phyloP scores from a whole-genome alignment of 2,797 vertebrate species.

The Aplochiton taeniatus region DNA sequence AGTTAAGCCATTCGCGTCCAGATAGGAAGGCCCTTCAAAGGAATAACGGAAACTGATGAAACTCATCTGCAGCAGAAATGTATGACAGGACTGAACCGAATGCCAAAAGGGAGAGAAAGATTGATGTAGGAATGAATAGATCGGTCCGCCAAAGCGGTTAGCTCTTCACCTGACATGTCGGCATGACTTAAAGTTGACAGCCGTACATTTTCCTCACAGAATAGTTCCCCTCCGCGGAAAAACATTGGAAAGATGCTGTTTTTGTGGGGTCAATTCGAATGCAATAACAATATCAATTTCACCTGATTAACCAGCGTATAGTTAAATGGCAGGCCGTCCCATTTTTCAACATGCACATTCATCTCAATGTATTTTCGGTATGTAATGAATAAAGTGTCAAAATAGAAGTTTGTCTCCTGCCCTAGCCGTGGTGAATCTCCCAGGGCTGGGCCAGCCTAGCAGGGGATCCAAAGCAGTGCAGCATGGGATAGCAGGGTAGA shows the following conservation, averaged over 20 bases:
- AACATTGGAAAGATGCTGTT: constrained; percentile 16
- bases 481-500: constrained; percentile 8
- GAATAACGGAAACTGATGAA: constrained; percentile 61
- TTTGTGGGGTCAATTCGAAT: too few species aligned
- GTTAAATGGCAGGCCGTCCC: too few species aligned
- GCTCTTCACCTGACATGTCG: constrained; percentile 53
- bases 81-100: constrained; percentile 46
- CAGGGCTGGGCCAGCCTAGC: background rate
- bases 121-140: constrained; percentile 65
- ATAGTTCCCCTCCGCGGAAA: constrained; percentile 22
- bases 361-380: too few species aligned
- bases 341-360: too few species aligned
- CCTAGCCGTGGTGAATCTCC: too few species aligned
- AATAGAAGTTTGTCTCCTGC: too few species aligned
- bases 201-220: constrained; percentile 34
- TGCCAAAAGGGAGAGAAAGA: constrained; percentile 38
- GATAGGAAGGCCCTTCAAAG: constrained; percentile 58
- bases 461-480: constrained; percentile 12
- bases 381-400: too few species aligned
- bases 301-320: too few species aligned
- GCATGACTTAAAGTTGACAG: too few species aligned
- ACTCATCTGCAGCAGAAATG: constrained; percentile 41
- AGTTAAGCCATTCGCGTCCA: constrained; percentile 52
- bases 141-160: constrained; percentile 50
- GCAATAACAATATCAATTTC: too few species aligned